Conservation (phyloP, 2,797 vertebrate species). For the Hephaestus fuliginosus region DNA sequence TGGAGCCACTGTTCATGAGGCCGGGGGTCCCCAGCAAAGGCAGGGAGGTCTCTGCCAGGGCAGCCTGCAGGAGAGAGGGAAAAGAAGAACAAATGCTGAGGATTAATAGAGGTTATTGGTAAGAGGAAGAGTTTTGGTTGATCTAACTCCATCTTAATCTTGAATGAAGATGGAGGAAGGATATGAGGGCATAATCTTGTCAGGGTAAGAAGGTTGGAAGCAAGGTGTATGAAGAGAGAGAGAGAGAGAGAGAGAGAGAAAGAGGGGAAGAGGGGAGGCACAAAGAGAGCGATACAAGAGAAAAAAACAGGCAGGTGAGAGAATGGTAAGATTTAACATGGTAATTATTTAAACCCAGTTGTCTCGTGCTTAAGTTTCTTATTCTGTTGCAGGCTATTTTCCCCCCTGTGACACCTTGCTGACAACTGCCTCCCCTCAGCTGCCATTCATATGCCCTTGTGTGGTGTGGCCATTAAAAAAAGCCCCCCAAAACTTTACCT, state of each 20-base stretch:
- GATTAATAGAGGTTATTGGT: neutral
- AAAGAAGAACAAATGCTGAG: neutral
- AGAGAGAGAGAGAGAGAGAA: conserved; percentile 17
- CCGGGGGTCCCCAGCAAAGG: conserved; percentile 94
- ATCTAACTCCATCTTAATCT: no score
- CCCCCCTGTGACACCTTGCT: conserved; percentile 53
- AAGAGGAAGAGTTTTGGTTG: neutral
- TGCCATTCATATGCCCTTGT: conserved; percentile 69
- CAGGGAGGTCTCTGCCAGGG: conserved; percentile 97
- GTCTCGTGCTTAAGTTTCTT: conserved; percentile 31
- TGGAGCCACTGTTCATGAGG: conserved; percentile 94
- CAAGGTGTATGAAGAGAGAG: neutral
- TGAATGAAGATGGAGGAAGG: neutral
- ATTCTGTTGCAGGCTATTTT: conserved; percentile 57
- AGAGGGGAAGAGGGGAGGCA: neutral
- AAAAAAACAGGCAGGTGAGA: conserved; percentile 22
- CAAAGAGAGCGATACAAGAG: conserved; percentile 20
- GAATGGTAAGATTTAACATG: conserved; percentile 36
- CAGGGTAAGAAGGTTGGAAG: neutral
- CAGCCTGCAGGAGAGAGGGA: conserved; percentile 85
- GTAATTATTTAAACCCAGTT: conserved; percentile 61
- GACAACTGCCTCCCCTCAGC: conserved; percentile 57
- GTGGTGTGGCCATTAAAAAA: conserved; percentile 68
- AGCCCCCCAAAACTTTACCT: conserved; percentile 89
- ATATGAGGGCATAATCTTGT: neutral